Percentiles rank a stretch among this genome's conserved stretches.
Evolutionary conservation across 1,140 invertebrate species (phyloP).

Genomic region (Acyrthosiphon pisum): DNA sequence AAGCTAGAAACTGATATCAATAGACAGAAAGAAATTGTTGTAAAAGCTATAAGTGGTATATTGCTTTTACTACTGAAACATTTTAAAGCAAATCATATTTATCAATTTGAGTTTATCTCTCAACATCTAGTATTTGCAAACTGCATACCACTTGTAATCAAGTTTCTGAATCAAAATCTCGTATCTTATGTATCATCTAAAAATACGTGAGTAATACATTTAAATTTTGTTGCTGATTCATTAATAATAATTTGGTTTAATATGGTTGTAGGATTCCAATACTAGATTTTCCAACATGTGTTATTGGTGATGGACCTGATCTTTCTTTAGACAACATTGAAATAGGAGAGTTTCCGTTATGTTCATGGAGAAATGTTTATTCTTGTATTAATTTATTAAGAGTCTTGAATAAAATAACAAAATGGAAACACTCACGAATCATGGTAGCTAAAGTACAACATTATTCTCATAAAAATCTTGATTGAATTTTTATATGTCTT

Average conservation of each 20-base stretch:
- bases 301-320: conserved; percentile 95
- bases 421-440: conserved; percentile 99
- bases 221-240: conserved; percentile 50
- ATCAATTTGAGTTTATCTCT: conserved; percentile 99
- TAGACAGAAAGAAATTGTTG: conserved; percentile 98
- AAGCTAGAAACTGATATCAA: conserved; percentile 97
- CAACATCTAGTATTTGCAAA: conserved; percentile 99
- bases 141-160: conserved; percentile 97
- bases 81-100: conserved; percentile 99
- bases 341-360: conserved; percentile 84
- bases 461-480: background rate
- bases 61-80: conserved; percentile 94
- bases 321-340: conserved; percentile 92
- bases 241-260: background rate
- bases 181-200: conserved; percentile 93
- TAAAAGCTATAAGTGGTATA: conserved; percentile 96
- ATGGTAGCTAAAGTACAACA: conserved; percentile 73
- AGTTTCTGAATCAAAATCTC: conserved; percentile 99
- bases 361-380: conserved; percentile 98
- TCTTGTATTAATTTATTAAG: conserved; percentile 96
- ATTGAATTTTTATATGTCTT: conserved; percentile 42
- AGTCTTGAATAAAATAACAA: conserved; percentile 98
- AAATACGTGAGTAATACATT: conserved; percentile 74
- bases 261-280: conserved; percentile 73
- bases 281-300: conserved; percentile 94